Percentiles rank a stretch among this genome's conserved stretches.
phyloP scores from a whole-genome alignment of 2,113 vertebrate species.

The Crotalus horridus region DNA sequence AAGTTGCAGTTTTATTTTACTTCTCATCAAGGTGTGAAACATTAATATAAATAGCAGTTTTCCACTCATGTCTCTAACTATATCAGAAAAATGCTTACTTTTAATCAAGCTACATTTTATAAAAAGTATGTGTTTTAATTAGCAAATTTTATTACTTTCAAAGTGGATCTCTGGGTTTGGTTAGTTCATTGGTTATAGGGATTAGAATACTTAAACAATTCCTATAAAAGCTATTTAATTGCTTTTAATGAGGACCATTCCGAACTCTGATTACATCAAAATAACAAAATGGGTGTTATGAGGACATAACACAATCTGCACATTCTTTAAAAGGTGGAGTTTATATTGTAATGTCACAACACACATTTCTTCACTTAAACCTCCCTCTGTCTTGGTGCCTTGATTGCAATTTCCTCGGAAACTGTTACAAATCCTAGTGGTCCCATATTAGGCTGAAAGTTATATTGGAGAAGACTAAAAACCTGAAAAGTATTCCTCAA shows the following conservation, averaged over 20 bases:
- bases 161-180: background rate
- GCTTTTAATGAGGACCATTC: background rate
- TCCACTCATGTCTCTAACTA: conserved; percentile 5
- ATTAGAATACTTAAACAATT: background rate
- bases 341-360: background rate
- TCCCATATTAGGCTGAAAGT: background rate
- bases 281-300: background rate
- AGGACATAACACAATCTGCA: background rate
- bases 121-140: background rate
- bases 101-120: background rate
- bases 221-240: background rate
- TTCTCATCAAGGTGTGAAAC: conserved; percentile 59
- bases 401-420: background rate
- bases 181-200: background rate
- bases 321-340: background rate
- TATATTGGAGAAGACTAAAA: background rate
- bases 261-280: background rate
- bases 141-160: background rate
- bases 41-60: conserved; percentile 50
- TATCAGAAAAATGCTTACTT: background rate
- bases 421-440: background rate
- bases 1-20: conserved; percentile 60
- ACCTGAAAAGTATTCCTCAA: too few relatives aligned
- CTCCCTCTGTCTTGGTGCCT: background rate
- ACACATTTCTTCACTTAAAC: background rate